These are phyloP conservation scores for Ascaphus truei DNA, from an alignment of 2,113 vertebrate species.

Conservation along the genomic window DNA sequence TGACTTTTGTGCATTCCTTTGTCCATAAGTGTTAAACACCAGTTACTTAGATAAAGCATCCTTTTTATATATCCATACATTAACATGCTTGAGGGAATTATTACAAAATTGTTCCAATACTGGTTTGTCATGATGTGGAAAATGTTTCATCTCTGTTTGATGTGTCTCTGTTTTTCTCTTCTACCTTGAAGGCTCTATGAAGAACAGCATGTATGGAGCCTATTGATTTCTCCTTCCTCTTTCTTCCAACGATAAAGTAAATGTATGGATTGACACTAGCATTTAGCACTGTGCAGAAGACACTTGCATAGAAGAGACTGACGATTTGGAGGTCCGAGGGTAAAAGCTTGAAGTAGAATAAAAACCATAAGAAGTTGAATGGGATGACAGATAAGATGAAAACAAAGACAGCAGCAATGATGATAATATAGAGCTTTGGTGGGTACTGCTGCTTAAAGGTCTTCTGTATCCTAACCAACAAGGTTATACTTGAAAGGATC, in stretches of 20 bases:
- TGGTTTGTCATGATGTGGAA: too few species aligned
- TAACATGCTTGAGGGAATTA: too few species aligned
- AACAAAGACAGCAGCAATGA: constrained; percentile 33
- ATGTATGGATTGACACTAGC: constrained; percentile 24
- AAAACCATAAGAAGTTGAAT: constrained; percentile 13
- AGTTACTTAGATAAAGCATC: too few species aligned
- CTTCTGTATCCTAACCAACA: constrained; percentile 30
- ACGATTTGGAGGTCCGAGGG: background rate
- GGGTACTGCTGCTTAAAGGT: constrained; percentile 1
- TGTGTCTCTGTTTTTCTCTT: constrained; percentile 11
- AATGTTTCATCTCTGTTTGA: constrained; percentile 15
- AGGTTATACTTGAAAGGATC: constrained; percentile 6
- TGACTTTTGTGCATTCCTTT: too few species aligned
- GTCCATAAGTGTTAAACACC: too few species aligned
- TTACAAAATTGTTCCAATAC: too few species aligned
- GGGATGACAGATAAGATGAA: constrained; percentile 35
- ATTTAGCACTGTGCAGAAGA: constrained; percentile 34
- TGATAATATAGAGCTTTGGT: background rate
- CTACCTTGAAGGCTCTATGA: constrained; percentile 38
- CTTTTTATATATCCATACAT: too few species aligned
- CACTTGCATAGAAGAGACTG: background rate
- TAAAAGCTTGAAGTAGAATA: constrained; percentile 9
- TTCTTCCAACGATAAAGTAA: constrained; percentile 23
- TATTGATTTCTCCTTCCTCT: background rate
- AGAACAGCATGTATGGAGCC: constrained; percentile 4